These are phyloP conservation scores for Brachyhypopomus gauderio DNA, from an alignment of 2,113 vertebrate species.

Conservation along the genomic window DNA sequence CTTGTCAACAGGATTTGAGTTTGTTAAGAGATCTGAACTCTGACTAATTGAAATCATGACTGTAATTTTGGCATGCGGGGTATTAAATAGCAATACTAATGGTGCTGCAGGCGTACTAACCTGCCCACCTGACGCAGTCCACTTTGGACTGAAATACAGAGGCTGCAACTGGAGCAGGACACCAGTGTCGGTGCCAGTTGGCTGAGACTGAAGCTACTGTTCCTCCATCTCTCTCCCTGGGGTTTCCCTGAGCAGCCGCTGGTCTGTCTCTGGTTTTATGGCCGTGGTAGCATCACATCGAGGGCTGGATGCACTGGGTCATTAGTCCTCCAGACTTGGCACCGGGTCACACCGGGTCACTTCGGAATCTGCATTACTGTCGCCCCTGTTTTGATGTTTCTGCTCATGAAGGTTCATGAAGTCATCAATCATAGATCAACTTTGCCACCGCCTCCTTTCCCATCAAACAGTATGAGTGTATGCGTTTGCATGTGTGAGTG, in stretches of 20 bases:
- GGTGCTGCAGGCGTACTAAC: constrained; percentile 56
- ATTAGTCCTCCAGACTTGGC: constrained; percentile 19
- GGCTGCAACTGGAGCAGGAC: constrained; percentile 65
- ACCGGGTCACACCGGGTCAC: background rate
- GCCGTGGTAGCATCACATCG: constrained; percentile 20
- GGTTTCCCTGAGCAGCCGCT: constrained; percentile 47
- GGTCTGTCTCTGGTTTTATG: constrained; percentile 40
- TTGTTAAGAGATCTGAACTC: background rate
- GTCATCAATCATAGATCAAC: constrained; percentile 30
- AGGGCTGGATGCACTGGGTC: constrained; percentile 30
- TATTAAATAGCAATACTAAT: background rate
- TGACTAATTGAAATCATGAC: background rate
- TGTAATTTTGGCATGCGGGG: background rate
- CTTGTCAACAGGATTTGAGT: too few species aligned
- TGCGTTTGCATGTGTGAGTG: background rate
- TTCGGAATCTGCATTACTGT: background rate
- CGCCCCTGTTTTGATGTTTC: constrained; percentile 28
- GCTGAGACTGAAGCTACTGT: constrained; percentile 23
- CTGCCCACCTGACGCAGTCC: constrained; percentile 59
- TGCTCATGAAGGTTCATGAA: constrained; percentile 7
- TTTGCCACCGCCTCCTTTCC: background rate
- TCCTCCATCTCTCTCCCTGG: constrained; percentile 21
- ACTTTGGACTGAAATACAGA: constrained; percentile 63
- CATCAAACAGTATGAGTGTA: background rate
- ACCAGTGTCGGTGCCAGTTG: constrained; percentile 59